phyloP scores from a whole-genome alignment of 2,113 vertebrate species.

The Actinemys pallida region DNA sequence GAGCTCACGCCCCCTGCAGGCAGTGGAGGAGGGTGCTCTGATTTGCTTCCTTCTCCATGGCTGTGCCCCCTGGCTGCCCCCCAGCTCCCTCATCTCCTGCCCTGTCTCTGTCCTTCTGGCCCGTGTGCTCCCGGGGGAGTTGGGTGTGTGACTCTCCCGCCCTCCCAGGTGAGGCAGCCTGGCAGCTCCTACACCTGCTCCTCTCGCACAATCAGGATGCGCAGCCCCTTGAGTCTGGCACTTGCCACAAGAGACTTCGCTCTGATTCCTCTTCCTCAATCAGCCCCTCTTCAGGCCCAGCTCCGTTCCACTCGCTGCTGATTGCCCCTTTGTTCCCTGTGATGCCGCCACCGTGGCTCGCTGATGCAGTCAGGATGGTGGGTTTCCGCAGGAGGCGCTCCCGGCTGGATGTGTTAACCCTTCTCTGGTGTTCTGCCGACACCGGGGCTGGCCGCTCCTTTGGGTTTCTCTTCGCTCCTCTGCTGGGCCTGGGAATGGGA shows the following conservation, averaged over 20 bases:
- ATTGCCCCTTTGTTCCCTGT: slow-evolving; percentile 76
- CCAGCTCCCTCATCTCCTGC: neutral
- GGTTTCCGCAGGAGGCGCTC: too few relatives aligned
- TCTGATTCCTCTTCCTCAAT: slow-evolving; percentile 78
- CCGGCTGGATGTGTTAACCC: neutral
- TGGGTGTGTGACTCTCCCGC: neutral
- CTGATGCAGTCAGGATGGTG: too few relatives aligned
- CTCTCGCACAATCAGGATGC: slow-evolving; percentile 73
- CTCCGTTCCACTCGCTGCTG: slow-evolving; percentile 58
- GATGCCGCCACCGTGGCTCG: too few relatives aligned
- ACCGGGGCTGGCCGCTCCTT: too few relatives aligned
- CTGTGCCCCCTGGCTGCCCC: neutral
- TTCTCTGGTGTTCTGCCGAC: neutral
- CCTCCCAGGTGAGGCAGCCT: slow-evolving; percentile 58
- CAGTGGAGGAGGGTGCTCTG: neutral
- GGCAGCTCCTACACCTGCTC: slow-evolving; percentile 62
- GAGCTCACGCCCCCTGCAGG: too few relatives aligned
- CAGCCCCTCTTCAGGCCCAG: slow-evolving; percentile 65
- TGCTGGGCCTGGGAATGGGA: neutral
- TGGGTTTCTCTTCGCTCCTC: neutral
- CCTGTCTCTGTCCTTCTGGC: neutral
- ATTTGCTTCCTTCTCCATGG: neutral
- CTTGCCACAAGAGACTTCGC: neutral
- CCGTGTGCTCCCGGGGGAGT: neutral
- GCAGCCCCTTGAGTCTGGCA: neutral